Percentiles rank a stretch among this genome's conserved stretches.
Evolutionary conservation across 2,113 vertebrate species (phyloP).

Genomic region (Caretta caretta): DNA sequence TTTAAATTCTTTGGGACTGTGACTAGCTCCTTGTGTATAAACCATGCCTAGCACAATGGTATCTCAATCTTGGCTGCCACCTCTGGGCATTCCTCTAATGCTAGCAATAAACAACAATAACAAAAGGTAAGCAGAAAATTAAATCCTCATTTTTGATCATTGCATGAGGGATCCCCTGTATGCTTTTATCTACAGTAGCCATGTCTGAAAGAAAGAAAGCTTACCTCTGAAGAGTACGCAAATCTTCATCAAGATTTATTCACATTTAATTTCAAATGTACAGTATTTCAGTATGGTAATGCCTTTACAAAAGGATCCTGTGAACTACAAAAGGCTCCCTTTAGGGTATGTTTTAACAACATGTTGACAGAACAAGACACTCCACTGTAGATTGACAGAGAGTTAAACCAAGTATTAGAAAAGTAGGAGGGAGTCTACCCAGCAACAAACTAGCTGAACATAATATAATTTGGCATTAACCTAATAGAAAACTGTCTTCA

Average conservation of each 20-base stretch:
- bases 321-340: slow-evolving; percentile 34
- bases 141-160: not conserved
- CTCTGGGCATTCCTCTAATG: not conserved
- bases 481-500: slow-evolving; percentile 49
- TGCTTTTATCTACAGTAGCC: not conserved
- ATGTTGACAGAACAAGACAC: slow-evolving; percentile 31
- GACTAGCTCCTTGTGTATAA: not conserved
- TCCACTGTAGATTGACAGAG: not conserved
- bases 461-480: slow-evolving; percentile 38
- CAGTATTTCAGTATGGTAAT: slow-evolving; percentile 23
- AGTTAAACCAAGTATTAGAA: slow-evolving; percentile 16
- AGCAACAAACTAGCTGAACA: slow-evolving; percentile 42
- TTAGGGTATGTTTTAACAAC: slow-evolving; percentile 48
- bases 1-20: not conserved
- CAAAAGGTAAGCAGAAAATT: not conserved
- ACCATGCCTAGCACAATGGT: not conserved
- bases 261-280: slow-evolving; percentile 37
- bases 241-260: slow-evolving; percentile 40
- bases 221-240: not conserved
- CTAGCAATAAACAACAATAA: not conserved
- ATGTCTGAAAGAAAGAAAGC: not conserved
- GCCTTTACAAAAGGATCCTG: slow-evolving; percentile 4
- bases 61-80: not conserved
- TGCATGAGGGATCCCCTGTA: not conserved
- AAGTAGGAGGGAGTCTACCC: slow-evolving; percentile 3